Conservation (phyloP, 1,140 invertebrate genomes). For the Prorops nasuta region DNA sequence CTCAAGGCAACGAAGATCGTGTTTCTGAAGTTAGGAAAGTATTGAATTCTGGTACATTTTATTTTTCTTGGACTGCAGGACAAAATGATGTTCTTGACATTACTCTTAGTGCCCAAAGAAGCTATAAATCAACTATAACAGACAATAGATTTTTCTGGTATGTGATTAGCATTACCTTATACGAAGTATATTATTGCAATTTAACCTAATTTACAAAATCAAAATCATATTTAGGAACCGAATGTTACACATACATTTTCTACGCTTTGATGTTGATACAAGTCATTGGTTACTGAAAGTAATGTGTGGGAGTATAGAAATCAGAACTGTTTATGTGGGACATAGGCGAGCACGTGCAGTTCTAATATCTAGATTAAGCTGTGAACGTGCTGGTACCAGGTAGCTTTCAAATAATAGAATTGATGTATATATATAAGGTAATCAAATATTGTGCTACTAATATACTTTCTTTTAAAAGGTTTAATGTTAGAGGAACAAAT, state of each 20-base stretch:
- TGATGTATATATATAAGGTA: too few species aligned
- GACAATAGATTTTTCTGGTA: conserved; percentile 96
- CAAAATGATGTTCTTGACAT: conserved; percentile 72
- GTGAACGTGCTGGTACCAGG: conserved; percentile 92
- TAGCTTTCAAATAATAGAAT: too few species aligned
- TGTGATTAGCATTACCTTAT: background rate
- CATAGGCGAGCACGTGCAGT: conserved; percentile 89
- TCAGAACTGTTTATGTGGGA: conserved; percentile 93
- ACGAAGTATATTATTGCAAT: conserved; percentile 3
- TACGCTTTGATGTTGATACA: conserved; percentile 86
- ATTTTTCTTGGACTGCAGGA: conserved; percentile 79
- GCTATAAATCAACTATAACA: conserved; percentile 72
- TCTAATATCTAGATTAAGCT: conserved; percentile 92
- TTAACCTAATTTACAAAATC: background rate
- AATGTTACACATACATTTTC: conserved; percentile 87
- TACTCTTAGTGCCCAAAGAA: conserved; percentile 88
- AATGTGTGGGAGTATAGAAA: conserved; percentile 95
- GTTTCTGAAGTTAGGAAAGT: conserved; percentile 81
- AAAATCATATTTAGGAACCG: conserved; percentile 70
- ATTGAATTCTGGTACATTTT: conserved; percentile 94
- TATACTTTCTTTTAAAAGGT: conserved; percentile 56
- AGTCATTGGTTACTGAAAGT: conserved; percentile 86
- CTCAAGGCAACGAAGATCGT: conserved; percentile 74
- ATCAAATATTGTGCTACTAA: background rate
- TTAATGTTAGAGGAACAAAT: conserved; percentile 97